These are phyloP conservation scores for Drosophila persimilis DNA, from an alignment of 1,140 invertebrate genomes.

Conservation along the genomic window DNA sequence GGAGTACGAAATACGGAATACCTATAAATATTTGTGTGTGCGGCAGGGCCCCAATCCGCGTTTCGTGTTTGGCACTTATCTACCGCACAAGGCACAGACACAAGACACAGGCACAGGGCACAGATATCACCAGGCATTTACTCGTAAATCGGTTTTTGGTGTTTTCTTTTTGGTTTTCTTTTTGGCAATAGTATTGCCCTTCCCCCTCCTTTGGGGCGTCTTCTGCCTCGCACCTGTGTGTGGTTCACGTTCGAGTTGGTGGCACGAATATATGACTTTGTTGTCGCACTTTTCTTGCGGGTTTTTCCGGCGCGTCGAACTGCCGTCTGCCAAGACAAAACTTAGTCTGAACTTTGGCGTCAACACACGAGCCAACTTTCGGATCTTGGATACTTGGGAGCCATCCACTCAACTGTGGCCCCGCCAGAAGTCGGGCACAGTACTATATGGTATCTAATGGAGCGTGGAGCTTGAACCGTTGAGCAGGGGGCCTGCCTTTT, in stretches of 20 bases:
- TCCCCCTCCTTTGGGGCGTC: conserved; percentile 25
- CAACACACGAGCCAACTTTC: conserved; percentile 37
- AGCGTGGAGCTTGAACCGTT: conserved; percentile 52
- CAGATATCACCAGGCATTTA: conserved; percentile 43
- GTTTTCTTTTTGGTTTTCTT: conserved; percentile 9
- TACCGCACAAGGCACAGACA: conserved; percentile 11
- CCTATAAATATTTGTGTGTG: conserved; percentile 14
- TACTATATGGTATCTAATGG: conserved; percentile 56
- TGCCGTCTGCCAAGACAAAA: conserved; percentile 67
- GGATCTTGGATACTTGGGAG: not conserved
- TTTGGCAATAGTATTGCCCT: conserved; percentile 9
- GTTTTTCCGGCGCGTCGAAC: conserved; percentile 63
- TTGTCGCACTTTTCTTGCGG: conserved; percentile 37
- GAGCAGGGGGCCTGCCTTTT: conserved; percentile 61
- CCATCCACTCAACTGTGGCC: conserved; percentile 25
- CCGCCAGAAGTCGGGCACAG: conserved; percentile 23
- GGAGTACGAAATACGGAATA: not conserved
- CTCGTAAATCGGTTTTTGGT: conserved; percentile 57
- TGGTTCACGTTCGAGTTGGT: conserved; percentile 23
- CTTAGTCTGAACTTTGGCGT: conserved; percentile 69
- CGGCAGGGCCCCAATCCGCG: not conserved
- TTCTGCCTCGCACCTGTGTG: conserved; percentile 25
- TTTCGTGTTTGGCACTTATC: conserved; percentile 70
- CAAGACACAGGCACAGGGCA: conserved; percentile 6
- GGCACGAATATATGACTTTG: conserved; percentile 6